phyloP scores from a whole-genome alignment of 2,888 invertebrate genomes.

The Physocephala rufipes region DNA sequence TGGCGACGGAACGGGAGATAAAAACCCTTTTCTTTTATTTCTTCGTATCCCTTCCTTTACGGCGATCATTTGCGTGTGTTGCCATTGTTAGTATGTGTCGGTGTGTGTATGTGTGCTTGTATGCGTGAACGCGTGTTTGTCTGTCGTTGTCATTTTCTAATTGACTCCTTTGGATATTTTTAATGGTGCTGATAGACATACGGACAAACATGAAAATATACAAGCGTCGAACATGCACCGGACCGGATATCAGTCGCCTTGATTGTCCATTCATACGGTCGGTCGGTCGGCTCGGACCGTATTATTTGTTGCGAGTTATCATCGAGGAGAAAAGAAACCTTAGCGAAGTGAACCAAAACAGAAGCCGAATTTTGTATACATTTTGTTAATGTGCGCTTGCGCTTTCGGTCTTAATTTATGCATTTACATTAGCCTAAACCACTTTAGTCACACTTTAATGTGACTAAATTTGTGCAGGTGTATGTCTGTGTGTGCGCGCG shows the following conservation, averaged over 20 bases:
- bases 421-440: slow-evolving; percentile 64
- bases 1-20: too few species aligned
- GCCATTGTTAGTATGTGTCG: slow-evolving; percentile 32
- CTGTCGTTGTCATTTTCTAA: slow-evolving; percentile 42
- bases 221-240: too few species aligned
- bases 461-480: slow-evolving; percentile 40
- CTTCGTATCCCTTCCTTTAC: not conserved
- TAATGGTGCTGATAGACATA: slow-evolving; percentile 50
- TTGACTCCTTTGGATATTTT: slow-evolving; percentile 54
- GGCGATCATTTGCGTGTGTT: not conserved
- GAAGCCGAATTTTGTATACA: slow-evolving; percentile 61
- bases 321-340: too few species aligned
- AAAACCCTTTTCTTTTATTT: not conserved
- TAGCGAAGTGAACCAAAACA: slow-evolving; percentile 49
- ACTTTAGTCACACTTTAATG: slow-evolving; percentile 63
- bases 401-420: slow-evolving; percentile 54
- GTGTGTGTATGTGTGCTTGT: not conserved
- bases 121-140: slow-evolving; percentile 53
- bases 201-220: slow-evolving; percentile 29
- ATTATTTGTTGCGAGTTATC: too few species aligned
- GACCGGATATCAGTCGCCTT: too few species aligned
- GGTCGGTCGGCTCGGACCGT: too few species aligned
- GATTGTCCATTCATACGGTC: too few species aligned
- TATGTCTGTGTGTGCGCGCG: slow-evolving; percentile 10
- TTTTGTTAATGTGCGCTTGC: slow-evolving; percentile 56